Percentiles rank a stretch among this genome's conserved stretches.
Evolutionary conservation across 1,140 invertebrate genomes (phyloP).

Genomic region (Drosophila auraria): DNA sequence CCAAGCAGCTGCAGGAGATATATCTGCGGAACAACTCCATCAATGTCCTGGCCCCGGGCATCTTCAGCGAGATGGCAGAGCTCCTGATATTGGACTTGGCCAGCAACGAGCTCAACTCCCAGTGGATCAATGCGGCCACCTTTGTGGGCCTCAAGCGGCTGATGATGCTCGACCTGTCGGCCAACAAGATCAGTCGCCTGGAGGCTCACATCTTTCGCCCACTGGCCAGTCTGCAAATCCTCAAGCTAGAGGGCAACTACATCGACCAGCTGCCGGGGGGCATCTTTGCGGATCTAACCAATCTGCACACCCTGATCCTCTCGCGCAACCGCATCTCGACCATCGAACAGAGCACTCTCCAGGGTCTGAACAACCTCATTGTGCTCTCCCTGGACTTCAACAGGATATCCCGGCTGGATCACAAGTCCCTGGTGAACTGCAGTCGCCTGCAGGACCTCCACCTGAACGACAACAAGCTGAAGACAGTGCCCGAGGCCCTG

Average conservation of each 20-base stretch:
- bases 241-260: constrained; percentile 93
- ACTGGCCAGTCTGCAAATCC: constrained; percentile 92
- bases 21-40: constrained; percentile 95
- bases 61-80: constrained; percentile 93
- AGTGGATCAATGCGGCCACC: constrained; percentile 95
- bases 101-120: constrained; percentile 93
- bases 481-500: constrained; percentile 93
- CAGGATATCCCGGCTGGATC: constrained; percentile 90
- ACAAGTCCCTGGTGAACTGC: constrained; percentile 93
- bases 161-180: constrained; percentile 92
- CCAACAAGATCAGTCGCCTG: constrained; percentile 92
- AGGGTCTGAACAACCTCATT: constrained; percentile 91
- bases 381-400: constrained; percentile 94
- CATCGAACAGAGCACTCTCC: constrained; percentile 91
- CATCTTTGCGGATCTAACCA: constrained; percentile 92
- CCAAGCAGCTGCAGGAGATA: constrained; percentile 92
- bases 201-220: constrained; percentile 93
- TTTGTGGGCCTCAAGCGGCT: constrained; percentile 93
- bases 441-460: constrained; percentile 94
- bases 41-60: constrained; percentile 92
- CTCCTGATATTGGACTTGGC: constrained; percentile 93
- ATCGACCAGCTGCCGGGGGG: constrained; percentile 93
- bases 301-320: constrained; percentile 93
- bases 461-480: constrained; percentile 94
- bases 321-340: constrained; percentile 93